Evolutionary conservation across 30 jellyfish, hydroid and myxozoan species (phyloP), one percentile per base, ranked within the genome.

Genomic region (Cassiopea xamachana): DNA sequence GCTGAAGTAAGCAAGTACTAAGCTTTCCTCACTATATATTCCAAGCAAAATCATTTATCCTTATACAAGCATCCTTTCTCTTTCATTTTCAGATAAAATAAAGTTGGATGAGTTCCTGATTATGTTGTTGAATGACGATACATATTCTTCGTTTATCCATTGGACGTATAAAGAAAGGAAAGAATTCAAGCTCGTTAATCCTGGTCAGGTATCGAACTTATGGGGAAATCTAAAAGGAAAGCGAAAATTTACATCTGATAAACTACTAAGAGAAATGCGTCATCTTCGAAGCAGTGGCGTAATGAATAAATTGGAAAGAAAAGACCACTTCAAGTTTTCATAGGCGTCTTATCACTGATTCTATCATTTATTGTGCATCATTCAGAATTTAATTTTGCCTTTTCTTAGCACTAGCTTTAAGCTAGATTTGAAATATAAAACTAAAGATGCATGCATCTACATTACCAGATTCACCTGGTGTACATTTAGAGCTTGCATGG

Each of bases 111-210:
- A 39, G 19, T 84, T 70, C 86, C 51, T 84, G 49, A 49, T 70
- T 9, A 46, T 70, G 7, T 19, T 84, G 48, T 79, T 84, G 5
- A 45, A 70, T 45, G 79, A 84, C 18, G 79, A 73, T 14, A 44
- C 12, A 27, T 84, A 70, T 55, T 51, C 86, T 8, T 84, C 92
- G n/a, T 84, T 17, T 72, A 71, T 84, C 27, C 76, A 49, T 18
- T 84, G 92, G 92, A 84, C 92, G 69, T 70, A 46, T 68, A 75
- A 72, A 80, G 85, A 71, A 27, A 43, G 79, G 68, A 49, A 75
- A 46, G 92, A 84, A 77, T 84, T 84, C 86, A 71, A 84, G 44
- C 86, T 84, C 60, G 62, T 46, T 47, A 84, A 84, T 64, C 70
- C 92, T 6, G 61, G 92, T 10, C 92, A 84, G 77, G 81, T 84